phyloP scores from a whole-genome alignment of 2,797 vertebrate species.

The Rhabdophis nuchalis region DNA sequence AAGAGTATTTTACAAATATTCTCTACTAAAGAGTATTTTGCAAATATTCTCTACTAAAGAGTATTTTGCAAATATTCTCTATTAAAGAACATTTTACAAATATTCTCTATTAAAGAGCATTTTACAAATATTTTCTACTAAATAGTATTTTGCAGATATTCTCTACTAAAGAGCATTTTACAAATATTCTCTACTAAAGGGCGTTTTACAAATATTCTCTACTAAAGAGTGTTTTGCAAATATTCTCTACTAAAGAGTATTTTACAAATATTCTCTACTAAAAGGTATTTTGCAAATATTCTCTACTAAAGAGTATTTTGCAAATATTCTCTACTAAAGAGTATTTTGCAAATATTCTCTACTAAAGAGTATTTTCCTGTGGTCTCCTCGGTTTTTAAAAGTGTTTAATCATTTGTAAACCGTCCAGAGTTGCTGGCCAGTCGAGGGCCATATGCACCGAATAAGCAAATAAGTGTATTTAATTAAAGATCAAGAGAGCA shows the following conservation, averaged over 20 bases:
- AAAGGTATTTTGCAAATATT: too few species aligned
- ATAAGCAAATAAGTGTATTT: background rate
- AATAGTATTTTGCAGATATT: background rate
- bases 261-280: too few species aligned
- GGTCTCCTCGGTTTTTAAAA: background rate
- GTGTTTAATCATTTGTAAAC: background rate
- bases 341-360: background rate
- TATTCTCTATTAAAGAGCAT: background rate
- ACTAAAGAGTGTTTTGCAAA: too few species aligned
- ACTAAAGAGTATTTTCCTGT: background rate
- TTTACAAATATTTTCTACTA: background rate
- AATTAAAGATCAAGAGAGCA: constrained; percentile 35
- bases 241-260: too few species aligned
- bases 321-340: too few species aligned
- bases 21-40: background rate
- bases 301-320: too few species aligned
- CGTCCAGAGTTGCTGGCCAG: background rate
- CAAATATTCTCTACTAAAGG: too few species aligned
- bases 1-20: background rate
- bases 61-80: background rate
- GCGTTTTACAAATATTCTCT: too few species aligned
- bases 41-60: background rate
- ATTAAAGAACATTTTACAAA: background rate
- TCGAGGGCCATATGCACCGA: background rate
- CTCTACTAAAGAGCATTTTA: too few species aligned